Percentiles rank a stretch among this genome's conserved stretches.
Conservation (phyloP, 2,113 vertebrate genomes). For the Dolichallabes microphthalmus region DNA sequence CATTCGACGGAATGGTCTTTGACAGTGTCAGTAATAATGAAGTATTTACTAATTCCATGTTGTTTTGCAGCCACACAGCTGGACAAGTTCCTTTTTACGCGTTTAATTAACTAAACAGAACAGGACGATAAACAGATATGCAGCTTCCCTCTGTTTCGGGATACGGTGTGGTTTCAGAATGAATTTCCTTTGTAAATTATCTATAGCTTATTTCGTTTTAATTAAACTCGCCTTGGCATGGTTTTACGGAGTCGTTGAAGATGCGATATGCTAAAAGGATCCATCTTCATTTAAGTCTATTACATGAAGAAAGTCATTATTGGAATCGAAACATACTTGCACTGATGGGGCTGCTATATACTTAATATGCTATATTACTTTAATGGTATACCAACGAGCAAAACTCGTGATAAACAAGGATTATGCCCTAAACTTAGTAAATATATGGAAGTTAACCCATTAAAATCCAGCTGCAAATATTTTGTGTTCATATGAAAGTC, state of each 20-base stretch:
- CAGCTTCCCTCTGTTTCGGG: constrained; percentile 7
- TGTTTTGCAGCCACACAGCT: constrained; percentile 20
- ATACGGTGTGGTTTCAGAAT: constrained; percentile 42
- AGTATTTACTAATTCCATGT: background rate
- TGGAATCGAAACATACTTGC: constrained; percentile 19
- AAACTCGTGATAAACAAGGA: background rate
- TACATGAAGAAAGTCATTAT: constrained; percentile 58
- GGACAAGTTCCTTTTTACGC: constrained; percentile 50
- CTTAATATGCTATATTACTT: background rate
- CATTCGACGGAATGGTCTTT: background rate
- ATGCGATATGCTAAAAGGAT: constrained; percentile 59
- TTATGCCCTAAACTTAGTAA: background rate
- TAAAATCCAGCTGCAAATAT: background rate
- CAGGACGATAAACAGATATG: constrained; percentile 23
- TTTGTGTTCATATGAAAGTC: constrained; percentile 32
- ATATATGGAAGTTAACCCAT: background rate
- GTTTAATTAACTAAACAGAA: constrained; percentile 57
- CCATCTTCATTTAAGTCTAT: constrained; percentile 59
- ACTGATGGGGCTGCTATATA: constrained; percentile 26
- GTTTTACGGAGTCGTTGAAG: constrained; percentile 59
- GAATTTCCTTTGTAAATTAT: constrained; percentile 63
- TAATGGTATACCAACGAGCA: background rate
- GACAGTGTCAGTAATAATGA: background rate
- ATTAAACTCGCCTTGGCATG: constrained; percentile 66
- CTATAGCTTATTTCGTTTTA: constrained; percentile 68